Evolutionary conservation across 2,888 invertebrate species (phyloP).

Genomic region (Callinectes sapidus): DNA sequence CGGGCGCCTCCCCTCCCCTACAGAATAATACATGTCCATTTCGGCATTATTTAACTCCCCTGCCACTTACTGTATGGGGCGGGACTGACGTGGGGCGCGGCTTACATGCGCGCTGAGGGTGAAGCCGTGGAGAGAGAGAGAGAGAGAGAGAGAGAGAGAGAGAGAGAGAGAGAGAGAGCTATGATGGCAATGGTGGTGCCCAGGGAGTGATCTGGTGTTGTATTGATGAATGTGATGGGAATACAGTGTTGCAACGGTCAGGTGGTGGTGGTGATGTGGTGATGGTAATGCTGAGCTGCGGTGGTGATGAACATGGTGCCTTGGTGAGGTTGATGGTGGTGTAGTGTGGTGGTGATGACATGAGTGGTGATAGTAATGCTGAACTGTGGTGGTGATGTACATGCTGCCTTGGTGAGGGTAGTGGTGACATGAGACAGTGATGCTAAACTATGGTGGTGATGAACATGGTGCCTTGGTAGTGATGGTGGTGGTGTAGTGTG

Average conservation of each 20-base stretch:
- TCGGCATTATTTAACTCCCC: slow-evolving; percentile 24
- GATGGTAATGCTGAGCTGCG: background rate
- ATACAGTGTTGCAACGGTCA: background rate
- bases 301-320: background rate
- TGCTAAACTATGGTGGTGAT: background rate
- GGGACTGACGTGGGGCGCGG: background rate
- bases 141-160: background rate
- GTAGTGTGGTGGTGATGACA: slow-evolving; percentile 2
- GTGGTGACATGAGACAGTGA: background rate
- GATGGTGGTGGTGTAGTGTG: slow-evolving; percentile 13
- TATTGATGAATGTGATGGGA: background rate
- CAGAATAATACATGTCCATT: slow-evolving; percentile 35
- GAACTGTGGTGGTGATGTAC: slow-evolving; percentile 9
- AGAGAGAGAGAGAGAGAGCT: background rate
- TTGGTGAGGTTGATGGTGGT: background rate
- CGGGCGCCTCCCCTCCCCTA: background rate
- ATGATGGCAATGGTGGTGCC: background rate
- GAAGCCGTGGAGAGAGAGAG: background rate
- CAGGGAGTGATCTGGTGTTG: background rate
- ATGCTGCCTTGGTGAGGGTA: background rate
- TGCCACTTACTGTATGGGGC: slow-evolving; percentile 30
- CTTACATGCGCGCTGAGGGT: background rate
- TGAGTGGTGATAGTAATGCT: background rate
- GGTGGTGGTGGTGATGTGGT: slow-evolving; percentile 3
- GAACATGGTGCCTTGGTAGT: background rate